Evolutionary conservation across 2,113 vertebrate species (phyloP).

Genomic region (Heterotis niloticus): DNA sequence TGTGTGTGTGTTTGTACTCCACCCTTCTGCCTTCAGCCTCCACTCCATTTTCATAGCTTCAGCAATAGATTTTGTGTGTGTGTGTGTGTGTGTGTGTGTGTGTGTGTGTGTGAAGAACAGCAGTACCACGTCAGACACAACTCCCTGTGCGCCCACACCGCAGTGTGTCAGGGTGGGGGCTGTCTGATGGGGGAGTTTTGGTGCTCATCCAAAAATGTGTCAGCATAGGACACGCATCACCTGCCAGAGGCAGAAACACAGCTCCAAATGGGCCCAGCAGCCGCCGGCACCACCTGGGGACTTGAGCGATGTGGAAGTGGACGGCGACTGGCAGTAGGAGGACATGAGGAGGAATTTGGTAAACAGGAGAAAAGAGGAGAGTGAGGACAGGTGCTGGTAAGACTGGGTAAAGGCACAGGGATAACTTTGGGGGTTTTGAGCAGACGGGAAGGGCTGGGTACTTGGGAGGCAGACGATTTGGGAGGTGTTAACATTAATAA

Average conservation of each 20-base stretch:
- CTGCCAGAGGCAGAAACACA: constrained; percentile 72
- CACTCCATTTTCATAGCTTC: no score
- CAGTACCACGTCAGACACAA: neutral
- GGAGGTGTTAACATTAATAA: no score
- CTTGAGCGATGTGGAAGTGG: constrained; percentile 43
- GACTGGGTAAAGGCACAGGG: neutral
- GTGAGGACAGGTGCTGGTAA: no score
- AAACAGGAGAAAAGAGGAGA: neutral
- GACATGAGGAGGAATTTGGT: neutral
- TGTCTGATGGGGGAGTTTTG: constrained; percentile 61
- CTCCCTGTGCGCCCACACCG: neutral
- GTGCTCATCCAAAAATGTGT: constrained; percentile 74
- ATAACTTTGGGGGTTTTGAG: neutral
- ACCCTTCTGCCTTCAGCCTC: no score
- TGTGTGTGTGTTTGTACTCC: neutral
- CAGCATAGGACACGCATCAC: constrained; percentile 71
- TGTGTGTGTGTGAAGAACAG: neutral
- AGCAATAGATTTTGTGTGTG: no score
- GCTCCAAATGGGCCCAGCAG: constrained; percentile 72
- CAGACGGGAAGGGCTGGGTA: neutral
- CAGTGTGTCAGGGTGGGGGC: constrained; percentile 57
- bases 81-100: neutral
- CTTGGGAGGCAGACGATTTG: neutral
- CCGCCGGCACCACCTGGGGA: constrained; percentile 71
- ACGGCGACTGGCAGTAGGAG: neutral